Evolutionary conservation across 2,888 invertebrate species (phyloP).

Genomic region (Mythimna ferrago): DNA sequence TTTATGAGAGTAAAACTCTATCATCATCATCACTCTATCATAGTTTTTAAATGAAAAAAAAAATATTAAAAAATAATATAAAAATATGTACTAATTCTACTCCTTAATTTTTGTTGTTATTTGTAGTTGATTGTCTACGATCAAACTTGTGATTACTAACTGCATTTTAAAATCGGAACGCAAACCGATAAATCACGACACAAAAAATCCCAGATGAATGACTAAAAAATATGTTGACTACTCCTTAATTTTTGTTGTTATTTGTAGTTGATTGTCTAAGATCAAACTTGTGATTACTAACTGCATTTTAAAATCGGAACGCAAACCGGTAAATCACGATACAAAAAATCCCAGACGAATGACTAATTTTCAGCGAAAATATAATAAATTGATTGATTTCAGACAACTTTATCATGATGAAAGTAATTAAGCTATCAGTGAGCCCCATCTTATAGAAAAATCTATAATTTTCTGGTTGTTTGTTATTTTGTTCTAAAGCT

Average conservation of each 20-base stretch:
- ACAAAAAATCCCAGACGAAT: slow-evolving; percentile 2
- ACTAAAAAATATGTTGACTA: neutral
- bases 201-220: slow-evolving; percentile 4
- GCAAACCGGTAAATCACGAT: neutral
- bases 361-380: slow-evolving; percentile 21
- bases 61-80: no score
- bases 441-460: neutral
- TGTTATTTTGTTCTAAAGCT: no score
- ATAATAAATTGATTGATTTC: slow-evolving; percentile 11
- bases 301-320: neutral
- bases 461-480: neutral
- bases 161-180: neutral
- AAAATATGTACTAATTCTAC: no score
- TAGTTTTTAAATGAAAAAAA: no score
- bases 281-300: neutral
- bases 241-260: neutral
- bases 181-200: neutral
- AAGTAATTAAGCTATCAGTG: slow-evolving; percentile 31
- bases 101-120: neutral
- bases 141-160: neutral
- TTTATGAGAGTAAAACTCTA: no score
- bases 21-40: no score
- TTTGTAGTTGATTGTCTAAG: neutral
- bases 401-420: slow-evolving; percentile 12
- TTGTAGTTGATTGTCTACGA: neutral